Conservation (phyloP, 2,888 invertebrate genomes). For the Drosophila rubida region DNA sequence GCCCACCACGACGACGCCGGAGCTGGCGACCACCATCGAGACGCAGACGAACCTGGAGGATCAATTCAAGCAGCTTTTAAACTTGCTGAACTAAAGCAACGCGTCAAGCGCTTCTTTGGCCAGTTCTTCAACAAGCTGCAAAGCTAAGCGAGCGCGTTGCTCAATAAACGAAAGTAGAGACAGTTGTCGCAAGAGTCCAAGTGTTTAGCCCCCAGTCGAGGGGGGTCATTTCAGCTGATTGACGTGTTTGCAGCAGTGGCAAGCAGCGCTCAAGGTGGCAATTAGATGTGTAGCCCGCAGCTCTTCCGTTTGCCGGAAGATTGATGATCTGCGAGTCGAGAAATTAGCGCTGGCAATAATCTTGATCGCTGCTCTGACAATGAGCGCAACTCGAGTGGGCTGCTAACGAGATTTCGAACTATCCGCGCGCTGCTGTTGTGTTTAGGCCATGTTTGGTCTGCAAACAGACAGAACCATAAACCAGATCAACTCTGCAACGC, state of each 20-base stretch:
- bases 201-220: background rate
- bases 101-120: slow-evolving; percentile 19
- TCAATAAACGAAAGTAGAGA: slow-evolving; percentile 17
- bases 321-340: slow-evolving; percentile 29
- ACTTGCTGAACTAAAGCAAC: slow-evolving; percentile 70
- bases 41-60: slow-evolving; percentile 55
- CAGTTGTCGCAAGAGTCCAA: slow-evolving; percentile 2
- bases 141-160: background rate
- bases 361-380: slow-evolving; percentile 16
- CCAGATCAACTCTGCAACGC: slow-evolving; percentile 21
- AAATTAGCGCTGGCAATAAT: slow-evolving; percentile 42
- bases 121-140: slow-evolving; percentile 4
- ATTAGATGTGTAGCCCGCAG: slow-evolving; percentile 13
- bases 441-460: slow-evolving; percentile 39
- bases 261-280: background rate
- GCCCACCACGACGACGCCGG: slow-evolving; percentile 41
- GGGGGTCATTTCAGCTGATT: background rate
- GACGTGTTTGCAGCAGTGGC: background rate
- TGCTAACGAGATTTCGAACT: slow-evolving; percentile 16
- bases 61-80: slow-evolving; percentile 75
- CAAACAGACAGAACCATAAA: slow-evolving; percentile 19
- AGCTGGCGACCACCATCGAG: slow-evolving; percentile 42
- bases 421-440: too few relatives aligned
- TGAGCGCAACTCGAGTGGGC: slow-evolving; percentile 10
- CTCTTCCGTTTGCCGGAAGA: slow-evolving; percentile 34